These are phyloP conservation scores for Coptodon rendalli DNA, from an alignment of 2,113 vertebrate species.

Conservation along the genomic window DNA sequence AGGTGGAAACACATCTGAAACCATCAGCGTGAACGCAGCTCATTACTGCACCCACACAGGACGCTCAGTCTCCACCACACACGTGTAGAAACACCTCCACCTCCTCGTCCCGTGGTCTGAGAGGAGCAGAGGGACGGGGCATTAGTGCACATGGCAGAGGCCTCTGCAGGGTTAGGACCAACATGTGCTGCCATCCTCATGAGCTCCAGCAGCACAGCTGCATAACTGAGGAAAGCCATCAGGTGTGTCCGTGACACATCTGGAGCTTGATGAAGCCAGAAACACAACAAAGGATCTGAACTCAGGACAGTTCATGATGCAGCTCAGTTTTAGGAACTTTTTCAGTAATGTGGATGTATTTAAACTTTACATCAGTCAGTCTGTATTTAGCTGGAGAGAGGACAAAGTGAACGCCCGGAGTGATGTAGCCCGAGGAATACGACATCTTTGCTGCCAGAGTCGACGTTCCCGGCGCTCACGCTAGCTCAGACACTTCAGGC, in stretches of 20 bases:
- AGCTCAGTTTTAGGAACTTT: background rate
- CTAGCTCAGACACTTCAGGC: background rate
- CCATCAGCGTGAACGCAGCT: background rate
- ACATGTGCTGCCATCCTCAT: background rate
- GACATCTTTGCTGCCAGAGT: background rate
- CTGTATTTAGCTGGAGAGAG: background rate
- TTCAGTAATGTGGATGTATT: background rate
- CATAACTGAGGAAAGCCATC: background rate
- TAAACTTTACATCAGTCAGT: background rate
- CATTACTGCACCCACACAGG: background rate
- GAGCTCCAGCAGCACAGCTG: background rate
- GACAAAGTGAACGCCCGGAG: background rate
- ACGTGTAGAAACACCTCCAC: background rate
- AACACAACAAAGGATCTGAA: background rate
- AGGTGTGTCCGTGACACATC: background rate
- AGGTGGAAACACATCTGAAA: background rate
- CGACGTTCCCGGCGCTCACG: background rate
- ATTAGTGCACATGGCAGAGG: background rate
- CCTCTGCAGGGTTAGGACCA: background rate
- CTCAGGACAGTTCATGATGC: background rate
- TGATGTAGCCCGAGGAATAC: background rate
- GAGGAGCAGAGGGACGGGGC: background rate
- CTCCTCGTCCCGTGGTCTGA: background rate
- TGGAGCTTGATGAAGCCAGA: background rate
- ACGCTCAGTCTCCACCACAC: background rate